Evolutionary conservation across 2,113 vertebrate species (phyloP), one percentile per base, ranked within the genome.

Genomic region (Oncorhynchus tshawytscha): DNA sequence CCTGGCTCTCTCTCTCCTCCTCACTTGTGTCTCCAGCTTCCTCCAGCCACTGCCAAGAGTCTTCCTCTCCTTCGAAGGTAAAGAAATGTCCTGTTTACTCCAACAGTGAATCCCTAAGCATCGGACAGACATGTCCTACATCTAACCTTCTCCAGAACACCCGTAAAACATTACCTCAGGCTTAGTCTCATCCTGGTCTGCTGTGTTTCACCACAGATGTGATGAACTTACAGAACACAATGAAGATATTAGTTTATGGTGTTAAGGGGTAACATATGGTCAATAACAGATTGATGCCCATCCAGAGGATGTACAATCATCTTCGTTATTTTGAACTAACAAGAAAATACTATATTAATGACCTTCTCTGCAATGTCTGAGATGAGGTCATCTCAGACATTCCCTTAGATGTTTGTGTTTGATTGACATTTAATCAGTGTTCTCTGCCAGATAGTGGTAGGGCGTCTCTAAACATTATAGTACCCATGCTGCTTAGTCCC

Each of bases 41-140:
- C 76, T 80, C 15, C 92, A 88, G 29, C 92, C 92, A 12, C 82
- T 81, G 81, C 91, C 93, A 3, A 88, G 93, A 83, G 86, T 94
- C 80, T 90, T 93, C 84, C 90, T 94, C 22, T 71, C 92, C 54
- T 94, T 93, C 72, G 89, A 91, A 86, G 93, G 93, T 94, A 90
- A 87, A 85, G 66, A 31, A 11, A 39, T 31, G 45, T 79, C 59
- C 65, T 48, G 62, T 74, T 57, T 20, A 18, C 51, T 39, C 25
- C 18, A 20, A 49, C 2, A n/a, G 25, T 54, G 57, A 59, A 77
- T 29, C 12, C 3, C 16, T 59, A 22, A n/a, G 71, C 24, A 48
- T 45, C 9, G 39, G 39, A 45, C 39, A 45, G 39, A 18, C 18
- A 12, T 15, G 4, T 8, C 20, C 24, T 64, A 2, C 0, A 1